A percentile compares a stretch with the other conserved stretches of the same genome.
Conservation (phyloP, 1,140 invertebrate species). For the Ridgeia piscesae region DNA sequence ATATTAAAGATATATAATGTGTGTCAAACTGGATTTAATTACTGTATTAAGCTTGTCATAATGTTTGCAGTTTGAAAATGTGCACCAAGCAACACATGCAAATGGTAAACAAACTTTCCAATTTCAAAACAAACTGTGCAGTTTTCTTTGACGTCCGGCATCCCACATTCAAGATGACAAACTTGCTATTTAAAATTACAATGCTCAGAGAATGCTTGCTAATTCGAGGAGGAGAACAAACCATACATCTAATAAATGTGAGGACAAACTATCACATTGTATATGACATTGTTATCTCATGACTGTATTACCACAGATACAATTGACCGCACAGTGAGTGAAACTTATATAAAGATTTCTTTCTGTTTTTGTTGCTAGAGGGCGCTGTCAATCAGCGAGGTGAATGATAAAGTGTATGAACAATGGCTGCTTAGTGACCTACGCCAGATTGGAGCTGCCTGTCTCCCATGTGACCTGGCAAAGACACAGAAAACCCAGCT, state of each 20-base stretch:
- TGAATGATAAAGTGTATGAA: constrained; percentile 48
- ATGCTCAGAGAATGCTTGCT: no score
- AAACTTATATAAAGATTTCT: neutral
- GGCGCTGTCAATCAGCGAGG: constrained; percentile 29
- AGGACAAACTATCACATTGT: neutral
- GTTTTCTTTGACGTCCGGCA: no score
- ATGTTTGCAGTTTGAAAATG: no score
- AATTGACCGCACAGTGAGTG: neutral
- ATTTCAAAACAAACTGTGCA: no score
- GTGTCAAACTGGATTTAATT: no score
- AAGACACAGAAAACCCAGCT: constrained; percentile 57
- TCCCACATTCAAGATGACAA: no score
- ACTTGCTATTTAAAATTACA: no score
- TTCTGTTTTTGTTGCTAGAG: neutral
- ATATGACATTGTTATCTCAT: neutral
- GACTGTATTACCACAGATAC: neutral
- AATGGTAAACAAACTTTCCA: no score
- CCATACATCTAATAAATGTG: neutral
- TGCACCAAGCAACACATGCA: no score
- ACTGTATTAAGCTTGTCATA: no score
- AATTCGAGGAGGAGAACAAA: no score
- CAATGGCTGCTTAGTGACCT: constrained; percentile 70
- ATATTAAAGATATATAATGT: no score
- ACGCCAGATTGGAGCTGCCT: constrained; percentile 61
- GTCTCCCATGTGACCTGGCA: constrained; percentile 62